Evolutionary conservation across 1,140 invertebrate genomes (phyloP), one percentile per base, ranked within the genome.

Genomic region (Tetraneura akinire): DNA sequence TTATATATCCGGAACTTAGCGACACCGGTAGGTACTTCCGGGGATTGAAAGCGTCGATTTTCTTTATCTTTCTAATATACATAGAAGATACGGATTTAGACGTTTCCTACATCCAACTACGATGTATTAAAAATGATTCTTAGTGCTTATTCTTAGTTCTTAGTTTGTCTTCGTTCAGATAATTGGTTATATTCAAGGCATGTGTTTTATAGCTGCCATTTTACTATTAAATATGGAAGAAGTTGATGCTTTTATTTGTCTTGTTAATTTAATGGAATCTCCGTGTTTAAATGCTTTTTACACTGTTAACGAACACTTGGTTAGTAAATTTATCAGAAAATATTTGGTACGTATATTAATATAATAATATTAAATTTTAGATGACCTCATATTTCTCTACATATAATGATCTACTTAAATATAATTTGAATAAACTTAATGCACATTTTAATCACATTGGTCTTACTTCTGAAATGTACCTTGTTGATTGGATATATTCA

Each of bases 111-210:
- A n/a, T n/a, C n/a, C n/a, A n/a, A 95, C 84, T 93, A 94, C 83
- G 90, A 94, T 82, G 90, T 92, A 53, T 85, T 96, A 37, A 92
- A 94, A 83, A 91, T 91, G 82, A 85, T 96, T 64, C 86, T 96
- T 55, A 93, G 92, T 64, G 93, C 94, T 0, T 96, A 96, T 85
- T n/a, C n/a, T n/a, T n/a, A n/a, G n/a, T n/a, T n/a, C n/a, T n/a
- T n/a, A n/a, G 93, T 93, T 10, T 92, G 93, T 84, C 95, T 94
- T 84, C 89, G 93, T 83, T 94, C 94, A 16, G 94, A 96, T 85
- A 91, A n/a, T 96, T 81, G 93, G 94, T 80, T 96, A 96, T 85
- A 92, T 95, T 21, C 94, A 96, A 88, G 94, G 94, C 42, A 96
- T 96, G 95, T 95, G 93, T 49, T 97, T 96, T 86, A 90, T 96